Conservation (phyloP, 2,888 invertebrate species). For the Sminthurinus aureus region DNA sequence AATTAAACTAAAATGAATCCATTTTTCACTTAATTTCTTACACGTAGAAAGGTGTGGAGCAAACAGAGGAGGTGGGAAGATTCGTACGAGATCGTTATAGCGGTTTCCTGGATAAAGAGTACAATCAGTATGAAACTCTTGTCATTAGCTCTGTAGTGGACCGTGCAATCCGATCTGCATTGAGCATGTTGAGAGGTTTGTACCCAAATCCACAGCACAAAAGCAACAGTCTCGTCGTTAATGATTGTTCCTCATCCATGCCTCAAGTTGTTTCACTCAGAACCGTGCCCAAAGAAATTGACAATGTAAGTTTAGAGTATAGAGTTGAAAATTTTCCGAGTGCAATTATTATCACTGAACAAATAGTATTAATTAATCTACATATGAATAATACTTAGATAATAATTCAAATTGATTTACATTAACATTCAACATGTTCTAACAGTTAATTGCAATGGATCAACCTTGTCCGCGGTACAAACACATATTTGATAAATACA, state of each 20-base stretch:
- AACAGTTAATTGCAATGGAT: no score
- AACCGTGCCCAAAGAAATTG: conserved; percentile 40
- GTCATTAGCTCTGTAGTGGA: conserved; percentile 78
- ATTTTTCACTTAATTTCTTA: background rate
- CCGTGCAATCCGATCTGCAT: conserved; percentile 86
- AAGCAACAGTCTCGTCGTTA: background rate
- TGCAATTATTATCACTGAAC: no score
- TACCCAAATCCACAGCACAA: conserved; percentile 70
- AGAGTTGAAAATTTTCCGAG: no score
- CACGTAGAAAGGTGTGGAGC: conserved; percentile 61
- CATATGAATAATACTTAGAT: no score
- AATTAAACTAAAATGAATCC: no score
- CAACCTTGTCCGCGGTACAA: no score
- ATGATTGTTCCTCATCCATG: background rate
- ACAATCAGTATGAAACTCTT: conserved; percentile 63
- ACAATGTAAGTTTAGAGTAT: conserved; percentile 43
- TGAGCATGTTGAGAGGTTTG: conserved; percentile 79
- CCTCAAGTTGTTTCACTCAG: conserved; percentile 47
- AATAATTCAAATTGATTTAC: no score
- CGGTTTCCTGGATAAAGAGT: conserved; percentile 63
- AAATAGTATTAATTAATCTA: no score
- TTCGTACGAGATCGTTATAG: conserved; percentile 76
- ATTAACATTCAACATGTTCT: no score
- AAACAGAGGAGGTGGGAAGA: conserved; percentile 72
- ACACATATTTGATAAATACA: no score